Percentiles rank a stretch among this genome's conserved stretches.
Conservation (phyloP, 1,140 invertebrate species). For the Aporrectodea caliginosa region DNA sequence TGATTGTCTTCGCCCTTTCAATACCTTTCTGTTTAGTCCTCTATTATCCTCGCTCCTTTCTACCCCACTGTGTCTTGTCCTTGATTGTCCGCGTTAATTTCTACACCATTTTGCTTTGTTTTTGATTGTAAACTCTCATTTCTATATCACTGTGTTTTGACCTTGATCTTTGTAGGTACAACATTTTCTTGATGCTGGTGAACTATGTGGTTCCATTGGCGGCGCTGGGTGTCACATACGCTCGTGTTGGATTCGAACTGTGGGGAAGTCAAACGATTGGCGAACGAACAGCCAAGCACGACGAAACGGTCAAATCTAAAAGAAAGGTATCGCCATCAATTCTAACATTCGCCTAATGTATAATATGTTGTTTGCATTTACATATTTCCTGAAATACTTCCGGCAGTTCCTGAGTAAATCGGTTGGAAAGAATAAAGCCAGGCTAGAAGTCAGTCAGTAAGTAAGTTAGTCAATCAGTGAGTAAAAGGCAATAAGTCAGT, state of each 20-base stretch:
- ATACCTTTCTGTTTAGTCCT: not conserved
- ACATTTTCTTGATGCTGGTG: constrained; percentile 75
- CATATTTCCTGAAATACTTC: too few species aligned
- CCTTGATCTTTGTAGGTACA: constrained; percentile 67
- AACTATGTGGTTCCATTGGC: constrained; percentile 88
- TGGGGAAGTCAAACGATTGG: constrained; percentile 88
- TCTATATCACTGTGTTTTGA: not conserved
- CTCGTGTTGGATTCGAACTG: constrained; percentile 79
- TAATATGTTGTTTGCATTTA: too few species aligned
- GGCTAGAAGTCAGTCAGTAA: too few species aligned
- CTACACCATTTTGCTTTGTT: not conserved
- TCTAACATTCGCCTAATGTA: too few species aligned
- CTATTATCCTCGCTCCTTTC: not conserved
- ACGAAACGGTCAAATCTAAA: constrained; percentile 80
- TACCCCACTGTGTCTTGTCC: not conserved
- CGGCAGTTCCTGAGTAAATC: too few species aligned
- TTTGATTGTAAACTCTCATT: not conserved
- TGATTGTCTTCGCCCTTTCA: not conserved
- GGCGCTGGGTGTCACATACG: constrained; percentile 81
- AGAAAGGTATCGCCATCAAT: constrained; percentile 76
- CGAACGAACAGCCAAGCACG: constrained; percentile 67
- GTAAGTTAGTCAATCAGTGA: too few species aligned
- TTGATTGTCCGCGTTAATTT: not conserved
- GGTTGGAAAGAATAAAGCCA: too few species aligned
- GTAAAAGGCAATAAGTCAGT: not conserved